Base-by-base conservation (phyloP, 2,888 invertebrate genomes). In the Phengaris alcon region DNA sequence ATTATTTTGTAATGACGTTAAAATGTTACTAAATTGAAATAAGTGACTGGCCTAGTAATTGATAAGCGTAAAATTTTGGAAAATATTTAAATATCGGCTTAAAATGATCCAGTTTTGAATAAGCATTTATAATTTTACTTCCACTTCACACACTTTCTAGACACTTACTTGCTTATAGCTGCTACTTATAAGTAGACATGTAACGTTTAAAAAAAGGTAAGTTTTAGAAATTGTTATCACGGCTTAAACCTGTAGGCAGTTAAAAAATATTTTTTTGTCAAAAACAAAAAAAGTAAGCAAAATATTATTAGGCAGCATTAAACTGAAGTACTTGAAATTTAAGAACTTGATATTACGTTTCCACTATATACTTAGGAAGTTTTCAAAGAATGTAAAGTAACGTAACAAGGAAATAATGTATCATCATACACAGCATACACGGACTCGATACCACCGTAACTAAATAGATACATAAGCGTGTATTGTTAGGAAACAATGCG, bases 91-190 rank as follows among this genome's bases (percentile, higher is more conserved):
- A 52, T 54, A 54, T 52, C 7, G 72, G 6, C 22, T 54, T 72
- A 72, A 72, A 72, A n/a, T n/a, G 54, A 54, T 72, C 54, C 54
- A 72, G 72, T 72, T 72, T 35, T 54, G 52, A 54, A 54, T 52
- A 35, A 54, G 7, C 54, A 54, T 48, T 69, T 48, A 48, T 13
- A 72, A 72, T 72, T 72, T 72, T 54, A 54, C 72, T 35, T 13
- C 13, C 44, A 72, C 72, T 72, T 72, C 72, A 72, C 72, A 72
- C 72, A 72, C 72, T 54, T 72, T 72, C 72, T 72, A 72, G 10
- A 12, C 35, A 44, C 35, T 64, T 22, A 59, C 22, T 22, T 22
- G 22, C 22, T 22, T 22, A 22, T 22, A 22, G 22, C 22, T 9
- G 22, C 22, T 59, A 22, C 15, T 59, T 59, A 22, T 59, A 22